Conservation (phyloP, 2,888 invertebrate genomes). For the Agrilus cyanescens region DNA sequence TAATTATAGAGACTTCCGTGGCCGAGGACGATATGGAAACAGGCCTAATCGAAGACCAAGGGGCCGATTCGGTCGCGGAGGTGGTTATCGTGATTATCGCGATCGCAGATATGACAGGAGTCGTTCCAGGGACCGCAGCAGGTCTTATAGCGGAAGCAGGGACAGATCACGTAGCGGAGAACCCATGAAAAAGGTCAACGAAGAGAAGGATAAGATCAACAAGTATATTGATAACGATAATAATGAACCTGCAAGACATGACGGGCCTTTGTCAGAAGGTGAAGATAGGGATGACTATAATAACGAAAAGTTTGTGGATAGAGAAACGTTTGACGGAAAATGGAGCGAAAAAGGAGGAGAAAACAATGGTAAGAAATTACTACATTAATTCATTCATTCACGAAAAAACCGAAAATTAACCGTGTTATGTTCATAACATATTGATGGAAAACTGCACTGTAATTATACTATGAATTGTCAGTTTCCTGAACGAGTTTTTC, state of each 20-base stretch:
- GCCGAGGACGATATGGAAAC: slow-evolving; percentile 28
- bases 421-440: too few species aligned
- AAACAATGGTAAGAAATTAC: slow-evolving; percentile 12
- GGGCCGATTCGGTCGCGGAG: slow-evolving; percentile 30
- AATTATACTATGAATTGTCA: too few species aligned
- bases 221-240: slow-evolving; percentile 39
- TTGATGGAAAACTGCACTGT: too few species aligned
- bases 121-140: slow-evolving; percentile 36
- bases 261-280: slow-evolving; percentile 46
- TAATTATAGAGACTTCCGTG: slow-evolving; percentile 22
- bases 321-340: slow-evolving; percentile 53
- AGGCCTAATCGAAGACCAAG: slow-evolving; percentile 23
- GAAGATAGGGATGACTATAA: slow-evolving; percentile 45
- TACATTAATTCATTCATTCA: background rate
- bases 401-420: background rate
- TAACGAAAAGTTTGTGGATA: slow-evolving; percentile 39
- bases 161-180: slow-evolving; percentile 34
- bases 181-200: slow-evolving; percentile 40
- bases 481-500: too few species aligned
- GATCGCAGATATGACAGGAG: slow-evolving; percentile 53
- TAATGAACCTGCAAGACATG: slow-evolving; percentile 35
- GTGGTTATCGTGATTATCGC: slow-evolving; percentile 53
- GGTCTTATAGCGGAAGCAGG: slow-evolving; percentile 40
- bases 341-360: slow-evolving; percentile 48
- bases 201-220: slow-evolving; percentile 46